Evolutionary conservation across 2,888 invertebrate genomes (phyloP), one percentile per base, ranked within the genome.

Genomic region (Sesia apiformis): DNA sequence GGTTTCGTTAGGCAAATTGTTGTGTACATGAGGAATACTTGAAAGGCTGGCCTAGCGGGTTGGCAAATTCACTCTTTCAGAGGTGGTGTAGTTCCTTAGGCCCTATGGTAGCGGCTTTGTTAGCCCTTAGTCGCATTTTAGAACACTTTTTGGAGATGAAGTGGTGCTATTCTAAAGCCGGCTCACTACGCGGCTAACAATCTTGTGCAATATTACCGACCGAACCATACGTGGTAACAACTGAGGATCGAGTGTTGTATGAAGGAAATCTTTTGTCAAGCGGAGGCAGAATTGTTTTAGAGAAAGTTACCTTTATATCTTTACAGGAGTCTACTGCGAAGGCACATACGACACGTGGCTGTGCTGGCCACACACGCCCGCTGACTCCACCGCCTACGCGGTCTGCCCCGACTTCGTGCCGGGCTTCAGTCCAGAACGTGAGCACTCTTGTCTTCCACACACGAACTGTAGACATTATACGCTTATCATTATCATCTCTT

Each of bases 321-420:
- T 50, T 50, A 4, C 39, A 93, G 94, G 88, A 38, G 64, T 85
- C 51, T 92, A 91, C 81, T 96, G 96, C 78, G 91, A 91, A 51
- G 93, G 94, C 61, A 93, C 93, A 40, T 97, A 94, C 85, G 96
- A 97, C 83, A 93, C 93, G 53, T 96, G 96, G 95, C 91, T 93
- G 39, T 97, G 96, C 78, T 92, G 92, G 91, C 93, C 94, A 59
- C 92, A 93, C 86, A 95, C 96, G 7, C 85, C 90, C 46, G 90
- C 93, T 66, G 95, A 94, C 65, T 73, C 83, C 63, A 90, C 91
- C 55, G 95, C 93, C 46, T 91, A 84, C 78, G 92, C 91, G 61
- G 89, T 85, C 57, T 95, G 95, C 75, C 95, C 95, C n/a, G 90
- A 79, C 63, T 95, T 95, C 80, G 92, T 95, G 65, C 91, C 92